Percentiles rank a stretch among this genome's conserved stretches.
Conservation (phyloP, 2,888 invertebrate species). For the Pilophorus perplexus region DNA sequence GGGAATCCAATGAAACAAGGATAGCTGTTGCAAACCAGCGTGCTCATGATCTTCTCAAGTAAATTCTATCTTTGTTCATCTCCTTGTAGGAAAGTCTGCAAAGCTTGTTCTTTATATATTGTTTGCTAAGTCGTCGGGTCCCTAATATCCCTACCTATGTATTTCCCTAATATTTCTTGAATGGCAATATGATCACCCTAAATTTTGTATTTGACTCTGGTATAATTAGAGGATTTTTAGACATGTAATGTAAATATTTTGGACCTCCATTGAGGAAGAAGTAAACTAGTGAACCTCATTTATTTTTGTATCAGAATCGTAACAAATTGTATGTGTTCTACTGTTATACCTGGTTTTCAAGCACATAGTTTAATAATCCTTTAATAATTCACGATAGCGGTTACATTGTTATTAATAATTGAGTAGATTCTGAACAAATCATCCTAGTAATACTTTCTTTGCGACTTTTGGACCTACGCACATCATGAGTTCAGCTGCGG, state of each 20-base stretch:
- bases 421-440: too few species aligned
- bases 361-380: too few species aligned
- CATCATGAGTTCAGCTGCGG: too few species aligned
- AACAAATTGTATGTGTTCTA: conserved; percentile 15
- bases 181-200: conserved; percentile 21
- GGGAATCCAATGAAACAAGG: conserved; percentile 90
- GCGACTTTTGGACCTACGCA: too few species aligned
- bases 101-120: conserved; percentile 15
- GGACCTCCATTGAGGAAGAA: conserved; percentile 17
- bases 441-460: too few species aligned
- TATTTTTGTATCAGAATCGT: conserved; percentile 23
- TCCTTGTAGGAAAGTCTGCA: conserved; percentile 20
- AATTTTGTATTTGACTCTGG: conserved; percentile 18
- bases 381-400: too few species aligned
- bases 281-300: conserved; percentile 23
- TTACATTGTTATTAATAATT: too few species aligned
- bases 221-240: conserved; percentile 19
- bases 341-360: too few species aligned
- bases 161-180: conserved; percentile 7
- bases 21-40: conserved; percentile 96
- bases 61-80: conserved; percentile 52
- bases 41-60: conserved; percentile 93
- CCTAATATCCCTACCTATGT: background rate
- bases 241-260: conserved; percentile 22
- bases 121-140: background rate